phyloP scores from a whole-genome alignment of 1,140 invertebrate species.

The Acyrthosiphon pisum region DNA sequence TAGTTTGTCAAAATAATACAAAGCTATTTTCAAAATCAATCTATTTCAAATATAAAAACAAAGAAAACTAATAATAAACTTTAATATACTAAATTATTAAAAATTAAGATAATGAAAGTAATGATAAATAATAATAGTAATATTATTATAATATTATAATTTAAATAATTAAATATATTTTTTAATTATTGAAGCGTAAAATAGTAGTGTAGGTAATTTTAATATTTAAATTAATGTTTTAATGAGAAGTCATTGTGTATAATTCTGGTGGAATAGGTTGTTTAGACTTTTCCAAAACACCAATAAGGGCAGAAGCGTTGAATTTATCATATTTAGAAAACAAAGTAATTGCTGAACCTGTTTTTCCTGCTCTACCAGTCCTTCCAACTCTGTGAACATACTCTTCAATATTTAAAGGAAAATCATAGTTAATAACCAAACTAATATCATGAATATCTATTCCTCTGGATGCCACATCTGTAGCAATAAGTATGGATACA shows the following conservation, averaged over 20 bases:
- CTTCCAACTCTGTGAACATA: conserved; percentile 95
- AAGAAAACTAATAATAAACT: not conserved
- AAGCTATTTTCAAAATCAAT: not conserved
- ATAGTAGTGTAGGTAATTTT: too few species aligned
- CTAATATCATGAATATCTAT: conserved; percentile 66
- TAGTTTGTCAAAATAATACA: not conserved
- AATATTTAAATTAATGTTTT: not conserved
- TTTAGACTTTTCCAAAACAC: conserved; percentile 78
- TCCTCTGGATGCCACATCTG: conserved; percentile 92
- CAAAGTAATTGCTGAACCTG: conserved; percentile 80
- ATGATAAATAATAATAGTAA: not conserved
- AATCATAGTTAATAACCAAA: conserved; percentile 91
- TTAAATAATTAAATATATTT: too few species aligned
- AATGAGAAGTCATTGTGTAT: not conserved
- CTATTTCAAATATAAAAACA: not conserved
- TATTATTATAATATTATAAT: too few species aligned
- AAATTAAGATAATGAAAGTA: not conserved
- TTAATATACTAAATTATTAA: not conserved
- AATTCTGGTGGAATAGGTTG: conserved; percentile 31
- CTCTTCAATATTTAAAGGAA: conserved; percentile 86
- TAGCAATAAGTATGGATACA: conserved; percentile 84
- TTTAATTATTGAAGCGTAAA: not conserved
- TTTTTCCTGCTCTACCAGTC: conserved; percentile 86
- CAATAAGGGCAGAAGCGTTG: conserved; percentile 79
- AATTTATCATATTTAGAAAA: conserved; percentile 82